Evolutionary conservation across 2,888 invertebrate species (phyloP).

Genomic region (Keiferia lycopersicella): DNA sequence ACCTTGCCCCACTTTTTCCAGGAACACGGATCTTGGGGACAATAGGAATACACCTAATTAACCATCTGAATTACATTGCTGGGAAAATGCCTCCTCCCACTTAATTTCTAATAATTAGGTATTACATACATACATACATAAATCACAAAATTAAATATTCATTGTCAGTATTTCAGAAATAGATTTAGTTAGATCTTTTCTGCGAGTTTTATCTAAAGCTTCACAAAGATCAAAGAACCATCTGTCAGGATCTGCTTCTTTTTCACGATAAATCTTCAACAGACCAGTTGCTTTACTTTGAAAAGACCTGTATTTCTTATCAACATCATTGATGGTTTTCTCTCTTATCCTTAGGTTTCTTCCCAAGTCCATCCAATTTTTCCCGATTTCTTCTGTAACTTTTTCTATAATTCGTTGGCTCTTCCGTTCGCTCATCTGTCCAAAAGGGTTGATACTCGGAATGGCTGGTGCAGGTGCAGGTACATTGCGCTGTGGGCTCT

Average conservation of each 20-base stretch:
- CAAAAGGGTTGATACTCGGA: constrained; percentile 43
- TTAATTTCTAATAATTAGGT: no score
- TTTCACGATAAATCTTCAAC: constrained; percentile 49
- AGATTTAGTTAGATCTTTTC: constrained; percentile 59
- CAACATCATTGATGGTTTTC: constrained; percentile 62
- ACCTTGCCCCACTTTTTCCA: no score
- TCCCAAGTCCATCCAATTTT: constrained; percentile 63
- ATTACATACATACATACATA: no score
- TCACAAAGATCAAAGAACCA: constrained; percentile 67
- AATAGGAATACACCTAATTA: no score
- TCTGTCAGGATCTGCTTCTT: constrained; percentile 56
- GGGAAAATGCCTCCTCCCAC: no score
- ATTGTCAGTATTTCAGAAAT: constrained; percentile 64
- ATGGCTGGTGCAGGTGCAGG: constrained; percentile 31
- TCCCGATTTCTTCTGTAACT: constrained; percentile 62
- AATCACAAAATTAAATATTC: constrained; percentile 62
- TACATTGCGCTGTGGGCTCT: not conserved
- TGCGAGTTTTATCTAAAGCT: constrained; percentile 60
- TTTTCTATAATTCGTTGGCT: constrained; percentile 56
- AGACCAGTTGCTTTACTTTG: constrained; percentile 53
- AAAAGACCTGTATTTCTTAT: constrained; percentile 45
- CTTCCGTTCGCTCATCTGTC: constrained; percentile 48
- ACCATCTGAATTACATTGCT: no score
- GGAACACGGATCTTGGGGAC: no score
- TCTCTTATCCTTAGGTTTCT: constrained; percentile 64